These are phyloP conservation scores for Scaptomyza caliginosa DNA, from an alignment of 2,888 invertebrate species.

Conservation along the genomic window DNA sequence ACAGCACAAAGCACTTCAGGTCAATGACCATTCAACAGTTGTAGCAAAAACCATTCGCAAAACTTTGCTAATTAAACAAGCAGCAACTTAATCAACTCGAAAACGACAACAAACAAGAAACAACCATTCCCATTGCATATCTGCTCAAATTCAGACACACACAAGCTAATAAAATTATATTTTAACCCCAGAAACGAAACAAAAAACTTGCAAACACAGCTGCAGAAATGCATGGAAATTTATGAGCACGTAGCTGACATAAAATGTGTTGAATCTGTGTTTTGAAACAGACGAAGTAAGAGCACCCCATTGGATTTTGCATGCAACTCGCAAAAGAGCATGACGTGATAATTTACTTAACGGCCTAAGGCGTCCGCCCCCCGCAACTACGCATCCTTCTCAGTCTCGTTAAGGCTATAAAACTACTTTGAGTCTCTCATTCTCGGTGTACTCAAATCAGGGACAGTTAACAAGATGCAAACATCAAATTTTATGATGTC, in stretches of 20 bases:
- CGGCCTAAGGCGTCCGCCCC: constrained; percentile 24
- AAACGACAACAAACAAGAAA: constrained; percentile 19
- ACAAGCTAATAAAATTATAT: constrained; percentile 47
- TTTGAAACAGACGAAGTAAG: background rate
- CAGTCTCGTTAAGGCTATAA: background rate
- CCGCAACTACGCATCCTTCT: background rate
- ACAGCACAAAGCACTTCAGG: constrained; percentile 15
- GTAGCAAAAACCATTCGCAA: constrained; percentile 31
- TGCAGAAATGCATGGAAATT: constrained; percentile 57
- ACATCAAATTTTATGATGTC: constrained; percentile 68
- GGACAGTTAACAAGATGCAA: constrained; percentile 61
- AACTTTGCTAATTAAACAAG: constrained; percentile 71
- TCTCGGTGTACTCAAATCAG: constrained; percentile 35
- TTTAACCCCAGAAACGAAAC: constrained; percentile 32
- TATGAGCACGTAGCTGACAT: constrained; percentile 70
- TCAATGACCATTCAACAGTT: constrained; percentile 41
- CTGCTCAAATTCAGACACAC: constrained; percentile 30
- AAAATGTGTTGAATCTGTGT: constrained; percentile 42
- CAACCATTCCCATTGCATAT: background rate
- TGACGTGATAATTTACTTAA: constrained; percentile 66
- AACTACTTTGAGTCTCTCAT: constrained; percentile 18
- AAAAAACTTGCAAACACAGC: constrained; percentile 12
- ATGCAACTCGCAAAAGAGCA: constrained; percentile 44
- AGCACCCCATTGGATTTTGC: constrained; percentile 29
- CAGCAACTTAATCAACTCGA: constrained; percentile 49